Percentiles rank a stretch among this genome's conserved stretches.
These are phyloP conservation scores for Dicyrtoma fusca DNA, from an alignment of 2,888 invertebrate species.

Conservation along the genomic window DNA sequence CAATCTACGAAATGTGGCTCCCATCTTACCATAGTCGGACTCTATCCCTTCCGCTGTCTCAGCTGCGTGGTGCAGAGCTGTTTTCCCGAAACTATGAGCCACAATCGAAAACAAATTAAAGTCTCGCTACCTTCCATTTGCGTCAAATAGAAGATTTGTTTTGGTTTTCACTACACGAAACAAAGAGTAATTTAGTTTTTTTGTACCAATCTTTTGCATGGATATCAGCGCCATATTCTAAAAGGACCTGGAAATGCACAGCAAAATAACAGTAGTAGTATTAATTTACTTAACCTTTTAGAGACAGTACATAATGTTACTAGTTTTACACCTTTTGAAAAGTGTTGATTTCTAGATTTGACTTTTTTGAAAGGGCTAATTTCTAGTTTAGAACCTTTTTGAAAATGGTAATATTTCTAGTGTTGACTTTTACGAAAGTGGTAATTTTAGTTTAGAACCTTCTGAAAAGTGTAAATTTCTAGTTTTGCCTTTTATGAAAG, in stretches of 20 bases:
- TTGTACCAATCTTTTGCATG: slow-evolving; percentile 50
- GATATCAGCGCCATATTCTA: slow-evolving; percentile 56
- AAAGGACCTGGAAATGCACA: slow-evolving; percentile 46
- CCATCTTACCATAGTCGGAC: slow-evolving; percentile 56
- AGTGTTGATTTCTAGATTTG: too few species aligned
- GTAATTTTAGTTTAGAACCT: too few species aligned
- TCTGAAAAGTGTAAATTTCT: too few species aligned
- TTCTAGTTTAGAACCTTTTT: too few species aligned
- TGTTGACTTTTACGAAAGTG: too few species aligned
- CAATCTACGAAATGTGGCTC: slow-evolving; percentile 54
- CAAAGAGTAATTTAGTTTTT: background rate
- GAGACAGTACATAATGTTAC: too few species aligned
- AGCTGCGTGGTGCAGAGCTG: slow-evolving; percentile 55
- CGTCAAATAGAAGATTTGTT: background rate
- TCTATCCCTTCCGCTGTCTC: slow-evolving; percentile 56
- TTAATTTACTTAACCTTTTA: background rate
- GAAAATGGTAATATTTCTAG: too few species aligned
- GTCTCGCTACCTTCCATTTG: background rate
- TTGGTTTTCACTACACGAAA: background rate
- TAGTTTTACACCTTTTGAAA: too few species aligned
- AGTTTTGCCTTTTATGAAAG: too few species aligned
- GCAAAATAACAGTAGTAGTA: background rate
- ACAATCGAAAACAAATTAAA: background rate
- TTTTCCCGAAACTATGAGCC: slow-evolving; percentile 43
- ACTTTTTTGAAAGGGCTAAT: too few species aligned